A percentile compares a stretch with the other conserved stretches of the same genome.
phyloP scores from a whole-genome alignment of 2,113 vertebrate species.

The Phodopus roborovskii region DNA sequence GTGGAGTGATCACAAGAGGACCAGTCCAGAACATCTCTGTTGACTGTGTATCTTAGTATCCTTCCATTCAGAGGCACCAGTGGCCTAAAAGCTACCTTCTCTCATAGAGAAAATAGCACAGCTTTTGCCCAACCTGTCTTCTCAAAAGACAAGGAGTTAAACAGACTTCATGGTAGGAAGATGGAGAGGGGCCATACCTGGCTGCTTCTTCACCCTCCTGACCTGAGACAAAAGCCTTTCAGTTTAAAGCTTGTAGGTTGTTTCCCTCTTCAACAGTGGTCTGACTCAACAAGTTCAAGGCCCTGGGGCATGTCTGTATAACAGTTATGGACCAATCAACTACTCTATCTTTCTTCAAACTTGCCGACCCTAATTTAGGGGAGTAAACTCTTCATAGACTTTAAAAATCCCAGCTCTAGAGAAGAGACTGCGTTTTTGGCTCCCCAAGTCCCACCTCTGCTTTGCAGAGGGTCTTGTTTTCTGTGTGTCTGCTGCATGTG shows the following conservation, averaged over 20 bases:
- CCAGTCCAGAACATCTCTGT: constrained; percentile 49
- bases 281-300: background rate
- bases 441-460: background rate
- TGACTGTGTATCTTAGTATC: constrained; percentile 83
- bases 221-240: constrained; percentile 61
- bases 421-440: background rate
- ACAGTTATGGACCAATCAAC: background rate
- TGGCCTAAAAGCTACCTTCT: constrained; percentile 95
- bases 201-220: background rate
- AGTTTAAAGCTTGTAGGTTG: background rate
- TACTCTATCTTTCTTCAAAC: background rate
- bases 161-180: background rate
- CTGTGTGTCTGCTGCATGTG: background rate
- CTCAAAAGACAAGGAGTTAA: constrained; percentile 84
- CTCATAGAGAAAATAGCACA: constrained; percentile 93
- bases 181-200: background rate
- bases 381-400: background rate
- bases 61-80: constrained; percentile 91
- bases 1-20: constrained; percentile 93
- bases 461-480: background rate
- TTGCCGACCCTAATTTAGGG: background rate
- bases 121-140: constrained; percentile 90
- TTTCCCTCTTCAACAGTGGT: background rate
- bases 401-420: background rate
- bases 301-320: background rate